Base-by-base conservation (phyloP, 2,113 vertebrate genomes). In the Trochalopteron elliotii region DNA sequence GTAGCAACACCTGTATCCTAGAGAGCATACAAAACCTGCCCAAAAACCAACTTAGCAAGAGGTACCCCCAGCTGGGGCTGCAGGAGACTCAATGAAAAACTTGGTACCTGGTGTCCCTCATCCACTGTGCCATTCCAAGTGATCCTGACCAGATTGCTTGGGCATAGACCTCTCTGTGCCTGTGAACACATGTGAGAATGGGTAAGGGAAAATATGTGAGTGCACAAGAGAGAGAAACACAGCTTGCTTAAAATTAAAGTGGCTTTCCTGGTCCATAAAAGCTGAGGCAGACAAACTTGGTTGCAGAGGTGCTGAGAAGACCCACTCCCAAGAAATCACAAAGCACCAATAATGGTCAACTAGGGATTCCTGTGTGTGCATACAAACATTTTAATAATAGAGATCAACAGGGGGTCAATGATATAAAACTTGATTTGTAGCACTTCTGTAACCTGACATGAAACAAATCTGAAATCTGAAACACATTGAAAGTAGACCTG, bases 91-190 rank as follows among this genome's bases (percentile, higher is more conserved):
- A 3, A 2, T 30, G 28, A 74, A 52, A 87, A 92, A 12, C 14
- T 67, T 78, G 17, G 14, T 67, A 28, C 5, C 22, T 74, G 27
- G 4, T 1, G 0, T 81, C 12, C 23, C 22, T 72, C 40, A 65
- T 20, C 11, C n/a, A 19, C 33, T 25, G 21, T 70, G 50, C 67
- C n/a, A 79, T 40, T n/a, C 35, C n/a, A 70, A 55, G 35, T 55
- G 39, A 45, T 67, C 28, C 52, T 70, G 56, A 50, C 30, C 55
- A 57, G 37, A 19, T 14, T 40, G n/a, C 42, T 44, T 27, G 17
- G 10, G 15, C 12, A 16, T 24, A 65, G 39, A 67, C 10, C 23
- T 70, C 39, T 50, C 78, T 0, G 0, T 67, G 33, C 23, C 44
- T 35, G 6, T 75, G 60, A 74, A 47, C 15, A 30, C 14, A 7